Evolutionary conservation across 2,888 invertebrate species (phyloP), one percentile per base, ranked within the genome.

Genomic region (Chymomyza amoena): DNA sequence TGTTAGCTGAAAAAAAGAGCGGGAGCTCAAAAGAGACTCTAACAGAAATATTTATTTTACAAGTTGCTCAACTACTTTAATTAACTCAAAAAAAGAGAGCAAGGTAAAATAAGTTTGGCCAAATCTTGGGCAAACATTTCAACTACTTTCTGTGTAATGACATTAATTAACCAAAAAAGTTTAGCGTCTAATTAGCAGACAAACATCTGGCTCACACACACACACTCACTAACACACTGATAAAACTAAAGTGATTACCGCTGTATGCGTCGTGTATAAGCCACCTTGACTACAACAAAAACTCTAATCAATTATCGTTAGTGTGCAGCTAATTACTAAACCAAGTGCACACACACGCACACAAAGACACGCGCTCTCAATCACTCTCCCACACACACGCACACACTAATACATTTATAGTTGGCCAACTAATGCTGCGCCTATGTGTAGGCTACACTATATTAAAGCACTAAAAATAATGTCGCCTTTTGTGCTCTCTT

Each of bases 91-190:
- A 45, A 45, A 10, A 45, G 0, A 10, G 13, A 45, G 2, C 1
- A 45, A 45, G 13, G 13, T 45, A 13, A 45, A 45, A 13, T 45
- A 45, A 45, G 13, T 45, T 45, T 57, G 57, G 57, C 57, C 3
- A 25, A 57, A 57, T 45, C 39, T 45, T 45, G 5, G 13, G 39
- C 39, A 57, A 25, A 28, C 57, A 57, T 57, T 20, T 16, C 57
- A 20, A 57, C 28, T 69, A 13, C 36, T 64, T 64, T 57, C 36
- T 62, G 32, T 28, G 13, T 77, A 85, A 87, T 84, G 85, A 85
- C 83, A 87, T 84, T 87, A 87, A 84, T 84, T 84, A 87, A 69
- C 64, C 77, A 80, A 72, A 78, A 78, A 87, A 83, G 76, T 84
- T 81, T 76, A 75, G 76, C 75, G 70, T 72, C 86, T 79, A 87